These are phyloP conservation scores for Pollenia amentaria DNA, from an alignment of 2,888 invertebrate species.

Conservation along the genomic window DNA sequence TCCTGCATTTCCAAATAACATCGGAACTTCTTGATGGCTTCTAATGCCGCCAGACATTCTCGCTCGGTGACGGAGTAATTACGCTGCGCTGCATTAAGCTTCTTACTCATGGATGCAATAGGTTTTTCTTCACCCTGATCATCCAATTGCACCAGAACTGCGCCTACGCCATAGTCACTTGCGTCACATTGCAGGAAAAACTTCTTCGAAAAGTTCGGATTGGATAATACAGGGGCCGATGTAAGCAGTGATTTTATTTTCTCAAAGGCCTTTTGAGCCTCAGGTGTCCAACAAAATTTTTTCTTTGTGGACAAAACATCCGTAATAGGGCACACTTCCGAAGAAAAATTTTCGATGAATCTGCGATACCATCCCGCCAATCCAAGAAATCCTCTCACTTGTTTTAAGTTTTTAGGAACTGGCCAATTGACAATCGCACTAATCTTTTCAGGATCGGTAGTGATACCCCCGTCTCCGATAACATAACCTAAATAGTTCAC, in stretches of 20 bases:
- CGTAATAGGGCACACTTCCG: slow-evolving; percentile 38
- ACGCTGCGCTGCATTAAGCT: too few species aligned
- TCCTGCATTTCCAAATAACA: slow-evolving; percentile 21
- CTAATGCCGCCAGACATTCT: slow-evolving; percentile 49
- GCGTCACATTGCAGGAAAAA: slow-evolving; percentile 20
- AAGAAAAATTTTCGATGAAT: slow-evolving; percentile 50
- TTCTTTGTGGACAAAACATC: slow-evolving; percentile 7
- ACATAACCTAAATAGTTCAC: neutral
- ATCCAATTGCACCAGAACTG: neutral
- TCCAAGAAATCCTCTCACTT: slow-evolving; percentile 65
- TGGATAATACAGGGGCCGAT: slow-evolving; percentile 10
- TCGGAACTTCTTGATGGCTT: slow-evolving; percentile 61
- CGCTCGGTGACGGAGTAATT: neutral
- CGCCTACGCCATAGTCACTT: neutral
- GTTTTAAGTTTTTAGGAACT: slow-evolving; percentile 21
- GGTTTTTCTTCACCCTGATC: too few species aligned
- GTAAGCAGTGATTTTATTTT: slow-evolving; percentile 8
- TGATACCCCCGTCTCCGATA: slow-evolving; percentile 27
- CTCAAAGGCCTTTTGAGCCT: slow-evolving; percentile 32
- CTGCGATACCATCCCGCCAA: slow-evolving; percentile 60
- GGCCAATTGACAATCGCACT: neutral
- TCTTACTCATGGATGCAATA: too few species aligned
- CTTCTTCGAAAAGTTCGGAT: neutral
- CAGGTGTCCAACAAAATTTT: neutral
- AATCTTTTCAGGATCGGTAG: slow-evolving; percentile 68